These are phyloP conservation scores for Eilema sororculum DNA, from an alignment of 2,888 invertebrate species.

Conservation along the genomic window DNA sequence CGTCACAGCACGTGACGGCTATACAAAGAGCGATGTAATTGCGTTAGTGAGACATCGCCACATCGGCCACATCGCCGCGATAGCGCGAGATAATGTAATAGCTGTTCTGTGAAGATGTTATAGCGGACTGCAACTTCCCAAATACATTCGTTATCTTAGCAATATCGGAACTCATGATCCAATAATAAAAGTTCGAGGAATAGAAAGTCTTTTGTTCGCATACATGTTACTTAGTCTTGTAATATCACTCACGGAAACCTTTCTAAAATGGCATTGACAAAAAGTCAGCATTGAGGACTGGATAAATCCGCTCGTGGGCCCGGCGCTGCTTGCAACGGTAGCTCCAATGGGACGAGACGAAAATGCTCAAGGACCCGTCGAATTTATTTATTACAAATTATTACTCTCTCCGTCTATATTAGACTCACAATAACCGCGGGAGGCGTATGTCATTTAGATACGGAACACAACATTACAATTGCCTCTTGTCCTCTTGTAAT, in stretches of 20 bases:
- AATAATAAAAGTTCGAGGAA: no score
- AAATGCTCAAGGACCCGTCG: background rate
- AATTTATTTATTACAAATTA: no score
- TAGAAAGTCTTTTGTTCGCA: no score
- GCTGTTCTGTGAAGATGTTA: background rate
- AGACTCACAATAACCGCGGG: background rate
- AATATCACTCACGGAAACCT: no score
- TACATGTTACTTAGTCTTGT: no score
- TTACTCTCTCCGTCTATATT: background rate
- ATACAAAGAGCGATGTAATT: conserved; percentile 3
- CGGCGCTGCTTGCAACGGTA: no score
- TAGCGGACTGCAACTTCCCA: background rate
- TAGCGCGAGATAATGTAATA: background rate
- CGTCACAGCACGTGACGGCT: background rate
- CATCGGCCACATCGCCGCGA: background rate
- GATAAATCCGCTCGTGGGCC: no score
- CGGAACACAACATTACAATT: background rate
- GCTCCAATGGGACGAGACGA: background rate
- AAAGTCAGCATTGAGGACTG: no score
- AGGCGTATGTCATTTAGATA: background rate
- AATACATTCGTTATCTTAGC: background rate
- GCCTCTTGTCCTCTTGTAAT: background rate
- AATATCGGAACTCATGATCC: background rate
- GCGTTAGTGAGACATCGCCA: background rate
- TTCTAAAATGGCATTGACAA: no score